Base-by-base conservation (phyloP, 2,888 invertebrate species). In the Chaetoderma sp. region DNA sequence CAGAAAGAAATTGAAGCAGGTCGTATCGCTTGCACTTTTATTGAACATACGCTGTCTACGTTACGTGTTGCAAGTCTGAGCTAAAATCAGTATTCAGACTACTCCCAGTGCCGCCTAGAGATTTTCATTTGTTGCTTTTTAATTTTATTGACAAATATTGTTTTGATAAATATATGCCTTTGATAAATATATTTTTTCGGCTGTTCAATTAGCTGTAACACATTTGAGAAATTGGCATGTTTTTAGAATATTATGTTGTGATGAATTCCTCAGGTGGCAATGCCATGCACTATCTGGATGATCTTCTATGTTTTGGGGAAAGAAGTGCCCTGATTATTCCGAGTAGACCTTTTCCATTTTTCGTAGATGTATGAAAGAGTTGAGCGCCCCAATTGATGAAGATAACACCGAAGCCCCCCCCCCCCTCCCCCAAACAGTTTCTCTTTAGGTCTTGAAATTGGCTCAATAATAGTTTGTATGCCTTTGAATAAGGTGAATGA, bases 51-150 rank as follows among this genome's bases (percentile, higher is more conserved):
- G 23, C 47, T 23, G 6, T 6, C 16, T 8, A 50, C 21, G 16
- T 25, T 64, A 13, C 8, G 27, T 25, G 23, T 50, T 27, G 61
- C 65, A 47, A 47, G 27, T 13, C 33, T 16, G 58, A 47, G 32
- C 32, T 50, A 30, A 23, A 59, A 25, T 54, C 45, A 1, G 68
- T 60, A 13, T 67, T 67, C 28, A 32, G 59, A 10, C 45, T 68
- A 4, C 32, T 68, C 6, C 63, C 68, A 10, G 27, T 68, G 1
- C 28, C 13, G 2, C 60, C 58, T 6, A 25, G 47, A 1, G 58
- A 57, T 28, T 67, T 66, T 18, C 55, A 60, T 4, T 47, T 52
- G 10, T 27, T 63, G 18, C 60, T 57, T 42, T 68, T 64, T 33
- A 39, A 25, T 13, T 60, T 63, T 58, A 50, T 60, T 21, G 56